Evolutionary conservation across 2,888 invertebrate genomes (phyloP), one percentile per base, ranked within the genome.

Genomic region (Arge pagana): DNA sequence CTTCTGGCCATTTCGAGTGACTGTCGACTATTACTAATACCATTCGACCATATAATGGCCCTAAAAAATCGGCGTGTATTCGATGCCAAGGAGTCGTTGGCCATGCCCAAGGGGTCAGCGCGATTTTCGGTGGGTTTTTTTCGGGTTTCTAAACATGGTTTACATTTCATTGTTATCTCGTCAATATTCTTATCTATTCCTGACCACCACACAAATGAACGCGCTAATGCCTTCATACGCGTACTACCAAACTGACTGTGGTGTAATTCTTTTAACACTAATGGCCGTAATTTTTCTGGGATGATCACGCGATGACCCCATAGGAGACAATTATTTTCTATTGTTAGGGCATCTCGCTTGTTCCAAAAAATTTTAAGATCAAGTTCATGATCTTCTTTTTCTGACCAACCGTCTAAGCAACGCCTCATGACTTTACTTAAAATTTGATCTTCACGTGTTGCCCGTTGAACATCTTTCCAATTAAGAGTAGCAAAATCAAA

Each of bases 221-320:
- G 16, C 3, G 41, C 41, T 8, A 41, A 6, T 16, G 28, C 41
- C 18, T 41, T 41, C 41, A 41, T 41, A 28, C 41, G 26, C 3
- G 28, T 28, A 10, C 26, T 28, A 10, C 28, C 41, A 18, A 18
- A 16, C 16, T 41, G 41, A 11, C 10, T 3, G 6, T 28, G 26
- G 28, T 41, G 41, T 28, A 41, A 2, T 26, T 41, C 28, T 5
- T 49, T 45, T 16, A 54, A 10, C 1, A 54, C 40, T 0, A 56
- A 6, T 30, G 23, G 16, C 28, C 41, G 21, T 18, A 56, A 42
- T 26, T 35, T 45, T 23, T 53, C 35, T 6, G 50, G 35, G 10
- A 50, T 41, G n/a, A 50, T 35, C 6, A 48, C 16, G 10, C 62
- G 60, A 30, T 53, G 42, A 2, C 48, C 49, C 49, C 36, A 49